Percentiles rank a stretch among this genome's conserved stretches.
Evolutionary conservation across 2,797 vertebrate genomes (phyloP).

Genomic region (Amblyopsis hoosieri): DNA sequence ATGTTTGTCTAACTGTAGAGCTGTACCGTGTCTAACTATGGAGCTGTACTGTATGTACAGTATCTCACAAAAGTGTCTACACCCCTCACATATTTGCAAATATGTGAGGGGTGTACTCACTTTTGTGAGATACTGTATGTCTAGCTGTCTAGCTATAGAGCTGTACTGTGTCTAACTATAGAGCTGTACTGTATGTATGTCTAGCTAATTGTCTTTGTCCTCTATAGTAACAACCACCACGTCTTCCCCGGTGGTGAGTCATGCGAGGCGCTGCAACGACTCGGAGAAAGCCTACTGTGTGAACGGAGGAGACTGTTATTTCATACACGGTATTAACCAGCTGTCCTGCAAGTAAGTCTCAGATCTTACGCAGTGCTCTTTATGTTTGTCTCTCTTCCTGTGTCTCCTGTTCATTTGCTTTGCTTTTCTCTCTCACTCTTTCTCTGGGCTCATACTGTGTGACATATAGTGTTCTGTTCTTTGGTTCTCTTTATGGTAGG

Average conservation of each 20-base stretch:
- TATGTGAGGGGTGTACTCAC: too few relatives aligned
- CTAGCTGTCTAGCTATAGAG: neutral
- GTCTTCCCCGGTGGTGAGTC: constrained; percentile 89
- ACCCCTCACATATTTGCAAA: too few relatives aligned
- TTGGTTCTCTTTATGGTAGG: constrained; percentile 2
- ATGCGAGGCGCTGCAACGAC: constrained; percentile 93
- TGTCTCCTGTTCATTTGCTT: constrained; percentile 8
- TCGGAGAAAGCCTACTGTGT: constrained; percentile 94
- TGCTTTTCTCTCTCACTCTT: constrained; percentile 1
- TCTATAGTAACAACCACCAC: constrained; percentile 82
- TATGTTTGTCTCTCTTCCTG: constrained; percentile 33
- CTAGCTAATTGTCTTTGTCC: neutral
- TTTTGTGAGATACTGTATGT: neutral
- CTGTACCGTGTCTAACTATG: too few relatives aligned
- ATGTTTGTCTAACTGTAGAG: too few relatives aligned
- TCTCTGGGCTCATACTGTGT: constrained; percentile 26
- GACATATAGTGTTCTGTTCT: constrained; percentile 31
- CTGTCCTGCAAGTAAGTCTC: constrained; percentile 96
- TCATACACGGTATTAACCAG: constrained; percentile 97
- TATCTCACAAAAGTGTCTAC: too few relatives aligned
- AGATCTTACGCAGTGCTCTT: constrained; percentile 15
- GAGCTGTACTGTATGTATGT: neutral
- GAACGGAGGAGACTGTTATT: constrained; percentile 97
- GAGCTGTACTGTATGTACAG: too few relatives aligned
- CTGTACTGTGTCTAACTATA: constrained; percentile 8